phyloP scores from a whole-genome alignment of 2,888 invertebrate species.

The Oligia fasciuncula region DNA sequence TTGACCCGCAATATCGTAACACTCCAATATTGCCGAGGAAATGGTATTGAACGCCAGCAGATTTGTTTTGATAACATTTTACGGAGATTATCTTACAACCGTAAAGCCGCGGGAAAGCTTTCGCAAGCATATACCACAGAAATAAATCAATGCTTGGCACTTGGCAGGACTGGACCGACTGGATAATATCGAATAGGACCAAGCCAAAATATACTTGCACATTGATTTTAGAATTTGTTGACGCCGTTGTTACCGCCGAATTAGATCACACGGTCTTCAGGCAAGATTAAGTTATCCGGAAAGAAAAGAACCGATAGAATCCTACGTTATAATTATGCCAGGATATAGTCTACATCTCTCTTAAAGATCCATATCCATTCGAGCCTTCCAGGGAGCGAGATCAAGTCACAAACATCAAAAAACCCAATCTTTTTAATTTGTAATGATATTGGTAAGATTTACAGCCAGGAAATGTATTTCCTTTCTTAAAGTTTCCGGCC shows the following conservation, averaged over 20 bases:
- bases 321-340: background rate
- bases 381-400: constrained; percentile 2
- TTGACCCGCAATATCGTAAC: constrained; percentile 52
- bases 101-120: constrained; percentile 33
- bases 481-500: constrained; percentile 60
- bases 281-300: background rate
- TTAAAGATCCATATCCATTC: background rate
- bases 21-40: constrained; percentile 50
- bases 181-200: constrained; percentile 1
- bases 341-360: background rate
- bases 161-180: background rate
- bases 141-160: constrained; percentile 37
- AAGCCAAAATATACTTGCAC: background rate
- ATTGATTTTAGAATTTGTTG: constrained; percentile 7
- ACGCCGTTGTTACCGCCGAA: background rate
- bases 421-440: constrained; percentile 32
- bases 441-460: constrained; percentile 49
- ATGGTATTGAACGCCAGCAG: constrained; percentile 48
- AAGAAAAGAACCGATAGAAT: background rate
- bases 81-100: constrained; percentile 46
- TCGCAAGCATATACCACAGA: constrained; percentile 22
- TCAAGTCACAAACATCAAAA: constrained; percentile 31
- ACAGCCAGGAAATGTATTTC: constrained; percentile 64
- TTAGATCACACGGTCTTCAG: background rate
- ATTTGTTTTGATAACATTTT: constrained; percentile 63